Evolutionary conservation across 2,113 vertebrate genomes (phyloP), one percentile per base, ranked within the genome.

Genomic region (Hemiprocne comata): DNA sequence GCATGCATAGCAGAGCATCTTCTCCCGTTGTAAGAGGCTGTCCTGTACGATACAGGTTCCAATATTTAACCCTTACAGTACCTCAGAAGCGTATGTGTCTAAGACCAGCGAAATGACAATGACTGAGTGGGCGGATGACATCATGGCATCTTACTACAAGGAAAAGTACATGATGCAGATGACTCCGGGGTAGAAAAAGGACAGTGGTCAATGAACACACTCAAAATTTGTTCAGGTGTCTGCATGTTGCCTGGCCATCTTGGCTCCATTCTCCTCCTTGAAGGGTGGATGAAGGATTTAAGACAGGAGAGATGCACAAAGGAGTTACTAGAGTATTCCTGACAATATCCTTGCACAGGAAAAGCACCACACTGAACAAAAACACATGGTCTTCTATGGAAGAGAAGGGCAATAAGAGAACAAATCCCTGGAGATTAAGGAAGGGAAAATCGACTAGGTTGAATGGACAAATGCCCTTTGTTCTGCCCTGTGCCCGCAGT

Each of bases 1-100:
- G 23, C 10, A 78, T 25, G 97, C 94, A 97, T 98, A 97, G 96
- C 97, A 76, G 75, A 95, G 13, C 38, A 36, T 54, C 54, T 70
- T 76, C 62, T 60, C 33, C 66, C 86, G 28, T 65, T 28, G 46
- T 25, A 54, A 76, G 64, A 34, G 34, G 23, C 79, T 78, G 40
- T 48, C 75, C 80, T 57, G 42, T 3, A 16, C 38, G 44, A 26
- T 2, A 11, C 17, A 9, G 26, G 54, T 90, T 65, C 69, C 58
- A 36, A 3, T 2, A 13, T 85, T 97, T 96, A 97, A 97, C 94
- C 90, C 83, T 72, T 87, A 4, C 54, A 12, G 34, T 25, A 40
- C 83, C 96, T 89, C 50, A 54, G 57, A 71, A 65, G 42, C 0
- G 0, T 8, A 4, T 2, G 19, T 16, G 10, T 19, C 7, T 11